Evolutionary conservation across 2,113 vertebrate species (phyloP), one percentile per base, ranked within the genome.

Genomic region (Pelecanoides urinatrix): DNA sequence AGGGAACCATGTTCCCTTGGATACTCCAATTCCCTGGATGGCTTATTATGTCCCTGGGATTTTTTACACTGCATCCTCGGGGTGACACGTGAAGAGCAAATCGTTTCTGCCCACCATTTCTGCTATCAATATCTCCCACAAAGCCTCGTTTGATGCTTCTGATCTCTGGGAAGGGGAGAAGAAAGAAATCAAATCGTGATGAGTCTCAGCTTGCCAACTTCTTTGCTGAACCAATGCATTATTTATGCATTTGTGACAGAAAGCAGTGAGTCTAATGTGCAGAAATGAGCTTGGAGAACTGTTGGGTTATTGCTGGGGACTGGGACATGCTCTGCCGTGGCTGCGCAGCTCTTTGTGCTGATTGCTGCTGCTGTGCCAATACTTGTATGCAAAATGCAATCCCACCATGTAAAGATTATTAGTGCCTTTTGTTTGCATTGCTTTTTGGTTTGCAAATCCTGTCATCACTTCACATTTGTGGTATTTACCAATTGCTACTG

Each of bases 161-260:
- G 61, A 61, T 81, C 65, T 45, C 79, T 68, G 56, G 36, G 27
- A 92, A 93, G 5, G 32, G n/a, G 25, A 40, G 26, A 85, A 92
- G 68, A 88, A 92, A 79, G 78, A 94, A 92, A 94, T 49, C 17
- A 62, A 67, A 0, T 18, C 32, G 84, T 55, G 36, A 45, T 12
- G 68, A 88, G 67, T 36, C 62, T 63, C 67, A 30, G 59, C 71
- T 49, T 88, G 61, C 61, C 88, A 63, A 13, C 17, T 68, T 67
- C 2, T 1, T 40, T 65, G 68, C 72, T 86, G 82, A 93, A 81
- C 19, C 74, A 34, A 88, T 92, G 70, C 49, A 93, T 97, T 96
- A 86, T 96, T 94, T 93, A 92, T 66, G 38, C 25, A 8, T 71
- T 84, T 95, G 72, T 86, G 90, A 79, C 68, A 94, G 65, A 55